These are phyloP conservation scores for Vombatus ursinus DNA, from an alignment of 2,113 vertebrate genomes.

Conservation along the genomic window DNA sequence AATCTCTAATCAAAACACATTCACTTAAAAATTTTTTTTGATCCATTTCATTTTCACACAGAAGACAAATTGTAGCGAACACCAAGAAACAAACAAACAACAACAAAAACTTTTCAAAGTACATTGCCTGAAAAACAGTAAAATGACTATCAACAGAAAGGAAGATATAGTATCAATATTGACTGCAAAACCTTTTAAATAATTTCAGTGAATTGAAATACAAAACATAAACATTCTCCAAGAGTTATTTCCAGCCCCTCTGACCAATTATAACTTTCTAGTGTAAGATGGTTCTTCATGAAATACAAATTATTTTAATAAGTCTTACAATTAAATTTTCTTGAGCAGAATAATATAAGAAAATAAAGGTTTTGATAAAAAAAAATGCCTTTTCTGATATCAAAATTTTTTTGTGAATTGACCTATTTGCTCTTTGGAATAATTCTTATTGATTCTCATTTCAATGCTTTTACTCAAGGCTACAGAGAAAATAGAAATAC, in stretches of 20 bases:
- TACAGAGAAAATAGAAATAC: not conserved
- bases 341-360: not conserved
- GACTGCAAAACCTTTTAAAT: not conserved
- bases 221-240: not conserved
- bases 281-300: constrained; percentile 6
- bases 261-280: not conserved
- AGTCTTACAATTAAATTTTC: not conserved
- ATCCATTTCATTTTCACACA: not conserved
- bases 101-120: not conserved
- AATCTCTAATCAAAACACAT: not conserved
- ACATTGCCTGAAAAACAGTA: not conserved
- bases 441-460: constrained; percentile 1
- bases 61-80: not conserved
- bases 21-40: not conserved
- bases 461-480: not conserved
- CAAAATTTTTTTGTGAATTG: not conserved
- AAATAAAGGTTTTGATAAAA: not conserved
- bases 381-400: not conserved
- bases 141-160: not conserved
- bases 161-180: not conserved
- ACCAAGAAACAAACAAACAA: not conserved
- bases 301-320: not conserved
- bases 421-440: constrained; percentile 6
- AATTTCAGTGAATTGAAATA: not conserved
- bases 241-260: not conserved